Evolutionary conservation across 92 coral and sea anemone genomes (phyloP).

Genomic region (Pocillopora grandis): DNA sequence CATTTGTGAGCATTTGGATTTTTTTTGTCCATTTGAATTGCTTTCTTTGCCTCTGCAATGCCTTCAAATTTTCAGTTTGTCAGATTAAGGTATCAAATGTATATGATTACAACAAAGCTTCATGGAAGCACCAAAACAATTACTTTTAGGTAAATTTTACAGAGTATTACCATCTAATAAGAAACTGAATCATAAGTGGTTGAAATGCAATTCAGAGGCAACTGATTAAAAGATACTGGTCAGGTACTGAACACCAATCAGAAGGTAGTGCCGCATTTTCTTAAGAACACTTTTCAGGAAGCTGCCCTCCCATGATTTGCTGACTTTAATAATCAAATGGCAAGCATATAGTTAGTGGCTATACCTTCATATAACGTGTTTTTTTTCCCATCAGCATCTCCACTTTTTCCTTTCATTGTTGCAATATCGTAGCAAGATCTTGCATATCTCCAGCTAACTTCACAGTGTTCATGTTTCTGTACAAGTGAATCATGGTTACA

Average conservation of each 20-base stretch:
- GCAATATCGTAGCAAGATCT: slow-evolving; percentile 77
- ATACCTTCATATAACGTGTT: slow-evolving; percentile 80
- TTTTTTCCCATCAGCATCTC: slow-evolving; percentile 69
- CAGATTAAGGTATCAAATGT: too few relatives aligned
- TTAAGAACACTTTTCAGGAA: too few relatives aligned
- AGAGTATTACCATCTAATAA: too few relatives aligned
- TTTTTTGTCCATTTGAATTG: slow-evolving; percentile 56
- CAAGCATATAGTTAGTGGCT: too few relatives aligned
- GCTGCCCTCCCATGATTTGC: too few relatives aligned
- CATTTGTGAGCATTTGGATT: slow-evolving; percentile 81
- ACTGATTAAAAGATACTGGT: too few relatives aligned
- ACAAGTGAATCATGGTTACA: neutral
- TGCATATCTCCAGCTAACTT: slow-evolving; percentile 82
- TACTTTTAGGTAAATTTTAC: neutral
- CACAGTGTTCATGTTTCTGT: slow-evolving; percentile 72
- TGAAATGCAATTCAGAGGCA: too few relatives aligned
- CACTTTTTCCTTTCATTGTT: slow-evolving; percentile 62
- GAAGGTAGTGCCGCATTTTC: too few relatives aligned
- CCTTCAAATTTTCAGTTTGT: slow-evolving; percentile 38
- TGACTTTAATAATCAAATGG: too few relatives aligned
- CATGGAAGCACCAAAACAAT: neutral
- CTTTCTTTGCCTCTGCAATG: slow-evolving; percentile 62
- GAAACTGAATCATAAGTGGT: too few relatives aligned
- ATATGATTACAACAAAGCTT: neutral
- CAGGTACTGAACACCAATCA: too few relatives aligned